Evolutionary conservation across 2,888 invertebrate genomes (phyloP).

Genomic region (Aporophyla nigra): DNA sequence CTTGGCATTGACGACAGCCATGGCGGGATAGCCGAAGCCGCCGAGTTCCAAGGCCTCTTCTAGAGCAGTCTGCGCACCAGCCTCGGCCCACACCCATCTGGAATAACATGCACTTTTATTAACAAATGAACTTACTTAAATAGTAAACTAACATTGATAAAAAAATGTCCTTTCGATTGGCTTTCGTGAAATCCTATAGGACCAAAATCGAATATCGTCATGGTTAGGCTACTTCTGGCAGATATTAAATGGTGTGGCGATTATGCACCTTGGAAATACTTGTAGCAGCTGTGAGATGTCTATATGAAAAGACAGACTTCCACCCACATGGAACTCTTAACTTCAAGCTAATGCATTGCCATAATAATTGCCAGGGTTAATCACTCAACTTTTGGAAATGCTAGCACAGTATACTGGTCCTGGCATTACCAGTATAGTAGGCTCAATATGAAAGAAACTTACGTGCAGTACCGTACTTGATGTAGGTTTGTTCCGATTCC

Average conservation of each 20-base stretch:
- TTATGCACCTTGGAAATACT: no score
- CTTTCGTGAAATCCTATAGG: background rate
- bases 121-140: background rate
- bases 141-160: no score
- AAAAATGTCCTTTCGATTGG: background rate
- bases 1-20: constrained; percentile 98
- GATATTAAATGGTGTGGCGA: background rate
- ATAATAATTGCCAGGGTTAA: background rate
- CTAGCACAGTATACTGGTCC: background rate
- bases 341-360: no score
- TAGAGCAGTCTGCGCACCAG: constrained; percentile 95
- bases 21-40: constrained; percentile 99
- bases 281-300: no score
- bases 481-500: background rate
- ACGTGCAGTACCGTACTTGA: background rate
- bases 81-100: constrained; percentile 98
- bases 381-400: background rate
- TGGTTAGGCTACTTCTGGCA: background rate
- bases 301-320: no score
- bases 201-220: background rate
- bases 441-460: background rate
- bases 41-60: constrained; percentile 98
- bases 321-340: no score
- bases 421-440: background rate
- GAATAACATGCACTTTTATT: background rate